Evolutionary conservation across 2,113 vertebrate genomes (phyloP).

Genomic region (Oncorhynchus nerka): DNA sequence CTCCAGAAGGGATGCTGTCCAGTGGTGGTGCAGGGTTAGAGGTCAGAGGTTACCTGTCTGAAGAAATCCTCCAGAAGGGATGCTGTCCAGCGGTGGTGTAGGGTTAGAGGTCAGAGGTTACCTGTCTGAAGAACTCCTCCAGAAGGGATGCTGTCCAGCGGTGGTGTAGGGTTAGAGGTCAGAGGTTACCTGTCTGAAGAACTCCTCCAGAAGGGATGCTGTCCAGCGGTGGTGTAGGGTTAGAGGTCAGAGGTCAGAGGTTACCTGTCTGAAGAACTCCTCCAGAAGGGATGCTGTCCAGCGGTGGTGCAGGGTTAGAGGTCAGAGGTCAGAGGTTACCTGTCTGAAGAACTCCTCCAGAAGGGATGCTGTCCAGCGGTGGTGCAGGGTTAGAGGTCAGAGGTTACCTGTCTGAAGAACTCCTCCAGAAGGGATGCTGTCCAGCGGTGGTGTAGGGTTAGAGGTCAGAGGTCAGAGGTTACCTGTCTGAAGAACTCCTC

Average conservation of each 20-base stretch:
- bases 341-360: slow-evolving; percentile 98
- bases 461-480: no score
- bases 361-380: slow-evolving; percentile 93
- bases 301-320: slow-evolving; percentile 81
- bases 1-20: no score
- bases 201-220: slow-evolving; percentile 92
- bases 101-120: no score
- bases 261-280: slow-evolving; percentile 91
- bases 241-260: no score
- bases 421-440: slow-evolving; percentile 94
- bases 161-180: no score
- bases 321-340: slow-evolving; percentile 47
- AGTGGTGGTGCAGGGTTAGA: no score
- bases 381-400: slow-evolving; percentile 69
- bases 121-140: no score
- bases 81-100: no score
- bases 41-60: no score
- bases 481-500: slow-evolving; percentile 98
- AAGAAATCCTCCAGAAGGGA: no score
- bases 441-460: no score
- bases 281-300: slow-evolving; percentile 96
- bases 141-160: no score
- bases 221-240: slow-evolving; percentile 93
- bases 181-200: slow-evolving; percentile 87
- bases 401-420: slow-evolving; percentile 90